These are phyloP conservation scores for Cheilosia urbana DNA, from an alignment of 2,888 invertebrate genomes.

Conservation along the genomic window DNA sequence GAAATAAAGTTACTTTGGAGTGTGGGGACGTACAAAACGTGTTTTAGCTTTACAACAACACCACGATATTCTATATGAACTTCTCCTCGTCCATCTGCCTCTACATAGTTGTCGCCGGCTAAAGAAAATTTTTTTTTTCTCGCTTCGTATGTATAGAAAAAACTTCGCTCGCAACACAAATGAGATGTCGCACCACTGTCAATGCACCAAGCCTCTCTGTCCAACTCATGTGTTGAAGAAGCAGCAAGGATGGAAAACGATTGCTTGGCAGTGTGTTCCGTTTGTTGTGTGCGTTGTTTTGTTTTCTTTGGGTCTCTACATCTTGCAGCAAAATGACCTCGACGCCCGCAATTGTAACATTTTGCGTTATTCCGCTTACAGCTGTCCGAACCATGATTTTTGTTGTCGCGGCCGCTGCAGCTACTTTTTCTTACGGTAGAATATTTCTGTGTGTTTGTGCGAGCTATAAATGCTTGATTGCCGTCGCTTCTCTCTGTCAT, in stretches of 20 bases:
- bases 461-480: slow-evolving; percentile 14
- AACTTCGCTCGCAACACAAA: slow-evolving; percentile 25
- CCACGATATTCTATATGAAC: no score
- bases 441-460: slow-evolving; percentile 6
- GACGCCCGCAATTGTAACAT: slow-evolving; percentile 31
- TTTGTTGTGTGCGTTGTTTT: no score
- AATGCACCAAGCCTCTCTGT: slow-evolving; percentile 26
- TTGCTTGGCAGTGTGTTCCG: slow-evolving; percentile 7
- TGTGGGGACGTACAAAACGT: no score
- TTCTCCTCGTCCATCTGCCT: no score
- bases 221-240: not conserved
- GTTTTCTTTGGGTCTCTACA: slow-evolving; percentile 21
- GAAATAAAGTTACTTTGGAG: no score
- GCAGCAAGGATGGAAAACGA: slow-evolving; percentile 30
- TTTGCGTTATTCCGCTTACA: not conserved
- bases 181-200: slow-evolving; percentile 40
- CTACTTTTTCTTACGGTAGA: not conserved
- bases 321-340: slow-evolving; percentile 35
- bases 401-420: not conserved
- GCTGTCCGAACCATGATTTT: not conserved
- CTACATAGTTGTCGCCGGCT: no score
- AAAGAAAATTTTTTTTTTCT: no score
- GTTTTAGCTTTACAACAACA: no score
- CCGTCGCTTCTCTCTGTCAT: not conserved
- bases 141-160: no score